phyloP scores from a whole-genome alignment of 2,113 vertebrate species.

The Dromaius novaehollandiae region DNA sequence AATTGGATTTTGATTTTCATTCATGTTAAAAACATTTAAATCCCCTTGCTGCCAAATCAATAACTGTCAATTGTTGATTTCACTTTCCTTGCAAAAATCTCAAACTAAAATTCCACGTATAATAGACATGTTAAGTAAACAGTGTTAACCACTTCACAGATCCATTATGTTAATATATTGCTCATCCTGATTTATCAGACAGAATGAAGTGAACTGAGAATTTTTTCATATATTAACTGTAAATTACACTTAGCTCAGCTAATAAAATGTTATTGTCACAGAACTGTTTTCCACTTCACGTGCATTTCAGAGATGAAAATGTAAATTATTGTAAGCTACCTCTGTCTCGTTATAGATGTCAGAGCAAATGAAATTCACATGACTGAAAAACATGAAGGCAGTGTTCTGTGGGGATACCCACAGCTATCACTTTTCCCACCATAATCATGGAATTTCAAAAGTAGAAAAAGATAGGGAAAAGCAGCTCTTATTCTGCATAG shows the following conservation, averaged over 20 bases:
- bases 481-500: background rate
- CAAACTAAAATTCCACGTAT: background rate
- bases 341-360: constrained; percentile 39
- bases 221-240: constrained; percentile 58
- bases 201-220: constrained; percentile 61
- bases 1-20: constrained; percentile 42
- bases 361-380: constrained; percentile 57
- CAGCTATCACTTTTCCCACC: background rate
- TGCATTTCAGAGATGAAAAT: constrained; percentile 65
- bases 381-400: constrained; percentile 35
- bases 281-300: constrained; percentile 60
- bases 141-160: constrained; percentile 58
- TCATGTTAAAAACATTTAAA: background rate
- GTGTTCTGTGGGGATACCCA: constrained; percentile 3
- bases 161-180: constrained; percentile 60
- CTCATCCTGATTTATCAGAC: constrained; percentile 49
- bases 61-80: background rate
- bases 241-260: constrained; percentile 62
- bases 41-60: background rate
- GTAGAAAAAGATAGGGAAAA: background rate
- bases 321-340: constrained; percentile 58
- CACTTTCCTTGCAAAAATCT: constrained; percentile 2
- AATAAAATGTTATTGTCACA: constrained; percentile 67
- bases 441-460: background rate
- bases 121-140: constrained; percentile 51